Evolutionary conservation across 2,888 invertebrate genomes (phyloP).

Genomic region (Hydroisotoma schaefferi): DNA sequence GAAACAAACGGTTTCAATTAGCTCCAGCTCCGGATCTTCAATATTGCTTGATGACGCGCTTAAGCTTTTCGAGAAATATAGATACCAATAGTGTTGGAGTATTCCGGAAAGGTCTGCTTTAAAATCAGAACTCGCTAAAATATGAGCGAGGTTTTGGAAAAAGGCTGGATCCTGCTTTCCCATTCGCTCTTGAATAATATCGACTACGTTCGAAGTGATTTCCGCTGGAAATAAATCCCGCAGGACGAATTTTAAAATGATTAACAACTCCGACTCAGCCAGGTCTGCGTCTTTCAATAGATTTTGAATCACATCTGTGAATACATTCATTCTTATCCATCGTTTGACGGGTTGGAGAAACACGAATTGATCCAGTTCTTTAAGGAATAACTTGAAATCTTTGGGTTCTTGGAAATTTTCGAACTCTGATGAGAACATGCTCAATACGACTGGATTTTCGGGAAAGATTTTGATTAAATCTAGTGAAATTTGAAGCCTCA

Average conservation of each 20-base stretch:
- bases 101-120: slow-evolving; percentile 18
- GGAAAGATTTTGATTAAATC: slow-evolving; percentile 33
- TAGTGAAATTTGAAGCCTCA: slow-evolving; percentile 22
- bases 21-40: slow-evolving; percentile 19
- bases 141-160: slow-evolving; percentile 22
- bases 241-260: slow-evolving; percentile 23
- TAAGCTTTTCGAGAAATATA: slow-evolving; percentile 16
- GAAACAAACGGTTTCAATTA: slow-evolving; percentile 23
- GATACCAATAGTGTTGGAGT: slow-evolving; percentile 22
- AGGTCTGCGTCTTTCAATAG: slow-evolving; percentile 10
- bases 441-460: slow-evolving; percentile 22
- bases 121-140: slow-evolving; percentile 18
- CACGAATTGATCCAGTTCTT: slow-evolving; percentile 19
- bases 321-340: slow-evolving; percentile 34
- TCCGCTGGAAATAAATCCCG: slow-evolving; percentile 14
- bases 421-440: slow-evolving; percentile 30
- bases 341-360: slow-evolving; percentile 23
- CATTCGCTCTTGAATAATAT: slow-evolving; percentile 17
- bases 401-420: slow-evolving; percentile 22
- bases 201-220: slow-evolving; percentile 10
- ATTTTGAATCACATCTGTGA: slow-evolving; percentile 25
- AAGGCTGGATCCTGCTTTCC: slow-evolving; percentile 15
- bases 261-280: slow-evolving; percentile 14
- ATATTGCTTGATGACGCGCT: too few species aligned
- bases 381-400: slow-evolving; percentile 27